These are phyloP conservation scores for Sardina pilchardus DNA, from an alignment of 2,113 vertebrate genomes.

Conservation along the genomic window DNA sequence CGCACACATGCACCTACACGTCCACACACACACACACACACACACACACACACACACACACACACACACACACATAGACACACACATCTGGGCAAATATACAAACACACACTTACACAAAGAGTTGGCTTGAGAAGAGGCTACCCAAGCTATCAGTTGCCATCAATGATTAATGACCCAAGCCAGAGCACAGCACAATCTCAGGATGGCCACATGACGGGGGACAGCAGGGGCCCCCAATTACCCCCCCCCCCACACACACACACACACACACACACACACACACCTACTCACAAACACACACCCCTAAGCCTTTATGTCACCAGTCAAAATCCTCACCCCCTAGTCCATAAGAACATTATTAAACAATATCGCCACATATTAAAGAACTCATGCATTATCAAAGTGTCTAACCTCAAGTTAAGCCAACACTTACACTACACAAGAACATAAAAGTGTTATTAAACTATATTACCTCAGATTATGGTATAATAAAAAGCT, in stretches of 20 bases:
- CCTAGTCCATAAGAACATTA: neutral
- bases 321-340: neutral
- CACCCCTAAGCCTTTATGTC: constrained; percentile 17
- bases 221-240: constrained; percentile 51
- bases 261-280: constrained; percentile 26
- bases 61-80: neutral
- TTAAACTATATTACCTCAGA: neutral
- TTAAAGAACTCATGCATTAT: neutral
- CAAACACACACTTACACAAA: constrained; percentile 28
- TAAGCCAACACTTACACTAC: neutral
- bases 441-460: neutral
- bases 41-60: neutral
- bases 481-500: neutral
- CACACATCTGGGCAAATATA: no score
- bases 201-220: constrained; percentile 53
- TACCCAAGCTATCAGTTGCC: constrained; percentile 54
- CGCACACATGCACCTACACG: neutral
- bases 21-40: neutral
- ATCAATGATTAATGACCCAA: constrained; percentile 73
- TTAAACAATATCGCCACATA: neutral
- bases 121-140: constrained; percentile 32
- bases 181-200: constrained; percentile 63
- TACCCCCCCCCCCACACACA: constrained; percentile 26
- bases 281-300: neutral
- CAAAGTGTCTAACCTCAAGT: neutral